Base-by-base conservation (phyloP, 2,888 invertebrate genomes). In the Rotaria socialis region DNA sequence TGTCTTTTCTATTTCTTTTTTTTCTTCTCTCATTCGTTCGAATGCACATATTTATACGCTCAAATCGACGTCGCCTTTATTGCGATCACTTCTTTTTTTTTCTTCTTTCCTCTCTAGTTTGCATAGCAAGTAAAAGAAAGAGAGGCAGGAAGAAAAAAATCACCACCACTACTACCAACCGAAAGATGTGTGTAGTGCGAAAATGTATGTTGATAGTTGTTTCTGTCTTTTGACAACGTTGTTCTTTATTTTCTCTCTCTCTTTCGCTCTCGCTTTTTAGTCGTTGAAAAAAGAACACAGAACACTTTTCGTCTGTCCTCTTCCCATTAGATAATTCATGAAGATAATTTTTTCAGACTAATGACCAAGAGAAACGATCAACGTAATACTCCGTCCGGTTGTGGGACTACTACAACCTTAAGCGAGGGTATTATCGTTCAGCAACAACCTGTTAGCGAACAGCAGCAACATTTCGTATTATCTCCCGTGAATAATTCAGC, bases 311-410 rank as follows among this genome's bases (percentile, higher is more conserved):
- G 80, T 80, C 47, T 47, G n/a, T 80, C 24, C 47, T 47, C 47
- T 80, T 80, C 47, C 24, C 47, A 47, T 80, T n/a, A 47, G 22
- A 47, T 80, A 47, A n/a, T 22, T 80, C 43, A 24, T 80, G 16
- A 3, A 52, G 52, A 52, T 35, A n/a, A 47, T 47, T 80, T 24
- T 67, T 35, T 35, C 27, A 80, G n/a, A 47, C 22, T 47, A 47
- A 80, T 80, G 80, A 80, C 80, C 24, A 80, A 80, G 14, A 80
- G 22, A 80, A 80, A 80, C 80, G 80, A 80, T 24, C 80, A 80
- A 19, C 11, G 14, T 43, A 43, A 80, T 47, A 80, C 24, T 10
- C 8, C 11, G 11, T 43, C 80, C 0, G 43, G 24, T 47, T 7
- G 11, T 47, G 80, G 24, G 11, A n/a, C 11, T 47, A 80, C 2